phyloP scores from a whole-genome alignment of 2,113 vertebrate genomes.

The Tragelaphus strepsiceros region DNA sequence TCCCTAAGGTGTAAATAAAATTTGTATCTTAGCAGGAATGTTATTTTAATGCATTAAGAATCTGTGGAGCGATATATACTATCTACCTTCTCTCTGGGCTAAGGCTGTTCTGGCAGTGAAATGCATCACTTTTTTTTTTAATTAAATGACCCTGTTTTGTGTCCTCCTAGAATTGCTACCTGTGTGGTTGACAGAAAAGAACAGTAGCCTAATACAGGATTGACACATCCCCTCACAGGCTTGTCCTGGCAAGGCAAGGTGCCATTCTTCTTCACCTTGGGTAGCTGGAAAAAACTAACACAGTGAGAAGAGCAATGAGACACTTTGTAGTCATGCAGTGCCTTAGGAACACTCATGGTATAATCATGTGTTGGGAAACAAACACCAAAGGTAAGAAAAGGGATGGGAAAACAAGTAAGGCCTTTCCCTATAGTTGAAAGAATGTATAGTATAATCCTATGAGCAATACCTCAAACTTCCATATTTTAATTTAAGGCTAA shows the following conservation, averaged over 20 bases:
- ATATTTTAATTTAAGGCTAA: background rate
- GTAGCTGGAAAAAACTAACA: slow-evolving; percentile 64
- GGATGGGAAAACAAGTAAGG: background rate
- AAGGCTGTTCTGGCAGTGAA: background rate
- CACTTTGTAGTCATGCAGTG: background rate
- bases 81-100: background rate
- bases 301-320: slow-evolving; percentile 14
- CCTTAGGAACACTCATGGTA: slow-evolving; percentile 22
- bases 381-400: background rate
- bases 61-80: background rate
- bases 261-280: slow-evolving; percentile 67
- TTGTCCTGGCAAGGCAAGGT: slow-evolving; percentile 50
- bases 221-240: slow-evolving; percentile 31
- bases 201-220: background rate
- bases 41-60: background rate
- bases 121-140: slow-evolving; percentile 18
- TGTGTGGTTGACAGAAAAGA: slow-evolving; percentile 54
- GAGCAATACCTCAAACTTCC: background rate
- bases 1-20: background rate
- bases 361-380: background rate
- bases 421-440: background rate
- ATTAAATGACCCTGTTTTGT: slow-evolving; percentile 37
- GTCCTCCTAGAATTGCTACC: slow-evolving; percentile 53
- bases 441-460: background rate
- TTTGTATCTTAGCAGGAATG: background rate